These are phyloP conservation scores for Laupala kohalensis DNA, from an alignment of 1,140 invertebrate genomes.

Conservation along the genomic window DNA sequence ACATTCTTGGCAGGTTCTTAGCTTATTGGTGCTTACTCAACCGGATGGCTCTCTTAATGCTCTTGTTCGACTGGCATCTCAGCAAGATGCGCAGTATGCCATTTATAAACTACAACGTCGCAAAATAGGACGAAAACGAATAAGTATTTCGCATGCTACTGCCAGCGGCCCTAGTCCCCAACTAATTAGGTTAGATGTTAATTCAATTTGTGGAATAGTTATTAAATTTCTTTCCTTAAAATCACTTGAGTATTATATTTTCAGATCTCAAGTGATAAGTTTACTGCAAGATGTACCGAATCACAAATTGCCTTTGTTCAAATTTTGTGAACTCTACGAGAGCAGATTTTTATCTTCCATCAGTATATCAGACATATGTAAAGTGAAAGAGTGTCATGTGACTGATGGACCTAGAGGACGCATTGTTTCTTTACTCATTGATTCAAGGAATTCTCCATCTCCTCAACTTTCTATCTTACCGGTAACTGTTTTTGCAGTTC, in stretches of 20 bases:
- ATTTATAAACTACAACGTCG: conserved; percentile 71
- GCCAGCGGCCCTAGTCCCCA: conserved; percentile 47
- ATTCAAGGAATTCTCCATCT: conserved; percentile 35
- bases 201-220: not conserved
- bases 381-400: conserved; percentile 65
- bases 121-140: conserved; percentile 70
- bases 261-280: conserved; percentile 37
- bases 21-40: conserved; percentile 49
- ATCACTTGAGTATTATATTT: conserved; percentile 16
- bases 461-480: conserved; percentile 19
- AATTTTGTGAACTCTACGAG: conserved; percentile 75
- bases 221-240: conserved; percentile 22
- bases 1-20: conserved; percentile 37
- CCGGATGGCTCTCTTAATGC: conserved; percentile 54
- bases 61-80: conserved; percentile 45
- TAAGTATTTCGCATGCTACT: conserved; percentile 61
- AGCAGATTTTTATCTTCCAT: conserved; percentile 65
- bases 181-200: conserved; percentile 36
- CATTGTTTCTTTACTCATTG: conserved; percentile 40
- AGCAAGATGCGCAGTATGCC: conserved; percentile 63
- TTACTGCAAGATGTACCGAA: conserved; percentile 56
- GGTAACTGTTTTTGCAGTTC: not conserved
- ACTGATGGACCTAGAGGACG: conserved; percentile 53
- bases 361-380: conserved; percentile 66
- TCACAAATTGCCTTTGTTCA: conserved; percentile 64